Conservation (phyloP, 2,888 invertebrate genomes). For the Lithosia quadra region DNA sequence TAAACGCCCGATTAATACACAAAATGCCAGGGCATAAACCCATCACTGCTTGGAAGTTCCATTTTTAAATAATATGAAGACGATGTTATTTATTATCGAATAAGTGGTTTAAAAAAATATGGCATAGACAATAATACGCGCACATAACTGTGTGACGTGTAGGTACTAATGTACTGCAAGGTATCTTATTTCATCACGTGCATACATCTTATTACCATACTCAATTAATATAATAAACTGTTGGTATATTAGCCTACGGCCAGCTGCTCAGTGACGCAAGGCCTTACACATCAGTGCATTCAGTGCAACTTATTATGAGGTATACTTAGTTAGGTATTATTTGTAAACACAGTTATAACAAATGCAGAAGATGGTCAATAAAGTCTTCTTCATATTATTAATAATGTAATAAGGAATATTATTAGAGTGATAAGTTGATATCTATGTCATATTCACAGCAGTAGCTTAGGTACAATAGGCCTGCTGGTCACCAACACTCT, state of each 20-base stretch:
- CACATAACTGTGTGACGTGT: background rate
- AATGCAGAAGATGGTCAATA: background rate
- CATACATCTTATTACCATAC: constrained; percentile 9
- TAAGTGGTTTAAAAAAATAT: too few relatives aligned
- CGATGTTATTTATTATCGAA: too few relatives aligned
- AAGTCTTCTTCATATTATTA: background rate
- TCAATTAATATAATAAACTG: constrained; percentile 8
- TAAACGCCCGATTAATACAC: too few relatives aligned
- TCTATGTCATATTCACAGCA: too few relatives aligned
- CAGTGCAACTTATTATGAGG: background rate
- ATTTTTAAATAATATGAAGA: too few relatives aligned
- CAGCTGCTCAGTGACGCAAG: constrained; percentile 4
- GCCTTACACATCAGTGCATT: background rate
- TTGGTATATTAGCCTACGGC: constrained; percentile 3
- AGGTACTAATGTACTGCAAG: background rate
- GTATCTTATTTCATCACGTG: constrained; percentile 8
- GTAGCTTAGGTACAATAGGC: too few relatives aligned
- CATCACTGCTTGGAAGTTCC: too few relatives aligned
- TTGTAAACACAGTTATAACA: background rate
- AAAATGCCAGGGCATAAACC: too few relatives aligned
- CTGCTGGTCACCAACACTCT: too few relatives aligned
- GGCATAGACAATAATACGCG: too few relatives aligned
- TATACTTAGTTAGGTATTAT: background rate
- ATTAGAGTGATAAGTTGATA: too few relatives aligned
- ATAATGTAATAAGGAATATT: too few relatives aligned